Conservation (phyloP, 2,797 vertebrate species). For the Numenius phaeopus region DNA sequence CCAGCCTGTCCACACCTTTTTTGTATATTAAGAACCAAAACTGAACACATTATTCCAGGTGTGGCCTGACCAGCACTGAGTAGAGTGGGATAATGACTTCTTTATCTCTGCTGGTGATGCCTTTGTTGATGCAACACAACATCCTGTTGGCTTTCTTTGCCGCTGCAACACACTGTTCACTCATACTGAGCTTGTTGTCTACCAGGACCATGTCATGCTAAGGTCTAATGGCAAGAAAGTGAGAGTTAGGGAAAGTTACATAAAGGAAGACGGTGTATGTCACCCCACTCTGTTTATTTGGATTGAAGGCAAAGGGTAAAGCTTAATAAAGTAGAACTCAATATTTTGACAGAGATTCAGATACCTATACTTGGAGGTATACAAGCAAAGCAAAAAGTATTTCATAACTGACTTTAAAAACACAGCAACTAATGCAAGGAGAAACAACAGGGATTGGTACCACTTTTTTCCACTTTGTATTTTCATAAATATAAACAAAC, state of each 20-base stretch:
- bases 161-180: neutral
- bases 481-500: neutral
- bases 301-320: neutral
- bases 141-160: neutral
- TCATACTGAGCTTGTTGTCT: neutral
- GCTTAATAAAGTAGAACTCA: neutral
- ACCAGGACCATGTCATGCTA: neutral
- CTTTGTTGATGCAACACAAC: neutral
- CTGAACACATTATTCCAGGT: neutral
- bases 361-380: neutral
- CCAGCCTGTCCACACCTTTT: neutral
- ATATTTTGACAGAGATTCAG: slow-evolving; percentile 8
- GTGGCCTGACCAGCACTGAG: neutral
- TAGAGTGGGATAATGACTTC: neutral
- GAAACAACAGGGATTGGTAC: neutral
- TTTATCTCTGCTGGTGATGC: neutral
- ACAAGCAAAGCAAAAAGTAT: neutral
- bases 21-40: neutral
- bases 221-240: neutral
- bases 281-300: neutral
- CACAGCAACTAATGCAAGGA: neutral
- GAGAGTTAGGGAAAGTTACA: neutral
- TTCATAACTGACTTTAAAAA: slow-evolving; percentile 1
- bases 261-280: neutral
- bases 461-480: neutral